These are phyloP conservation scores for Heterotilapia buettikoferi DNA, from an alignment of 2,113 vertebrate species.

Conservation along the genomic window DNA sequence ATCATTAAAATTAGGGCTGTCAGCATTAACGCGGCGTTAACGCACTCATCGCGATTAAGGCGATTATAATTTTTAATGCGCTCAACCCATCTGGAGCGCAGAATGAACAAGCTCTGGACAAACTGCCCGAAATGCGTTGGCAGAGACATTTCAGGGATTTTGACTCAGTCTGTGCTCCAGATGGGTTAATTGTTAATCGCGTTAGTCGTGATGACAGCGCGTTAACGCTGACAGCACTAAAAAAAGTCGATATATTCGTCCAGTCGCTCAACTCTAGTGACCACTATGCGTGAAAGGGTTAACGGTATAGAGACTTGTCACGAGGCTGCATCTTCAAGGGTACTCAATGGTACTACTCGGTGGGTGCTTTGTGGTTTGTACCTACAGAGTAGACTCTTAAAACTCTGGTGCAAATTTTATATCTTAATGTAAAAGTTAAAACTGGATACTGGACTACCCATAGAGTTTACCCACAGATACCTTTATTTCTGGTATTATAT, in stretches of 20 bases:
- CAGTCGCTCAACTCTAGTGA: not conserved
- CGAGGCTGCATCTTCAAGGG: not conserved
- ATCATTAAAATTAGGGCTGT: not conserved
- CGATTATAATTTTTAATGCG: not conserved
- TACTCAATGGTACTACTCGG: not conserved
- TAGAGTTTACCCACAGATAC: not conserved
- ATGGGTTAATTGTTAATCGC: not conserved
- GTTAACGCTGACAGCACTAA: not conserved
- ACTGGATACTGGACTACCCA: not conserved
- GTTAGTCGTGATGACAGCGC: not conserved
- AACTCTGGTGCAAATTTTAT: not conserved
- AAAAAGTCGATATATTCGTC: not conserved
- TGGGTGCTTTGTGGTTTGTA: not conserved
- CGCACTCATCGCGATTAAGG: rapidly evolving
- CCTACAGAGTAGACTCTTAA: not conserved
- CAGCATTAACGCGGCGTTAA: not conserved
- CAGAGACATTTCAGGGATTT: not conserved
- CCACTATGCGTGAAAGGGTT: not conserved
- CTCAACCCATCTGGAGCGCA: not conserved
- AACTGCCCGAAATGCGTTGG: not conserved
- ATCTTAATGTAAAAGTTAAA: not conserved
- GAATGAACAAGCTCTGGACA: not conserved
- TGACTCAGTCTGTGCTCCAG: not conserved
- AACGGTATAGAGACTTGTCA: not conserved
- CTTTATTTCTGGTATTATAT: not conserved